phyloP scores from a whole-genome alignment of 1,140 invertebrate species.

The Procambarus clarkii region DNA sequence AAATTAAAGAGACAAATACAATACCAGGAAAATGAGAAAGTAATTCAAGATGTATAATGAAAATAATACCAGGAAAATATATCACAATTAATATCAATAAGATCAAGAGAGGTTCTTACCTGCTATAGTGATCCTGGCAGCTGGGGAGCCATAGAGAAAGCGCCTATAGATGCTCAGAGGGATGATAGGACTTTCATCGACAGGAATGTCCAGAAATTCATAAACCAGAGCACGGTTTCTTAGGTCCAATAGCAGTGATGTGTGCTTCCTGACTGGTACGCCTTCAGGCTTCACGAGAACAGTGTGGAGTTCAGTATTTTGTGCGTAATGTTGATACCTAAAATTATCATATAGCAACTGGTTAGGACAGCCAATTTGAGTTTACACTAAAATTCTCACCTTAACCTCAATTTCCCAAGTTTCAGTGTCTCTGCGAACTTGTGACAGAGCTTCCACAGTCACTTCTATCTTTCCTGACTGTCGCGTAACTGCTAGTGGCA shows the following conservation, averaged over 20 bases:
- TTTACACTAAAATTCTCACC: conserved; percentile 6
- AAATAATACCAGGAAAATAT: too few species aligned
- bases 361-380: too few species aligned
- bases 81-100: not conserved
- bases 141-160: conserved; percentile 79
- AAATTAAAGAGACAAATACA: too few species aligned
- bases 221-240: conserved; percentile 79
- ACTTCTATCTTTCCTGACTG: conserved; percentile 73
- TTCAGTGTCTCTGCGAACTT: conserved; percentile 35
- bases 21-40: too few species aligned
- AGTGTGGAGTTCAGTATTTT: too few species aligned
- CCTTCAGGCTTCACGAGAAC: conserved; percentile 73
- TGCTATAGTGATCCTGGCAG: conserved; percentile 76
- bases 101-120: conserved; percentile 75
- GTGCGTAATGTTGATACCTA: too few species aligned
- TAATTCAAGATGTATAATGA: too few species aligned
- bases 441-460: conserved; percentile 70
- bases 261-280: conserved; percentile 75
- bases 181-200: conserved; percentile 80
- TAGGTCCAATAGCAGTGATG: conserved; percentile 80
- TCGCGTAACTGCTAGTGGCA: conserved; percentile 32
- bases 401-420: conserved; percentile 52
- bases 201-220: conserved; percentile 79
- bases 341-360: too few species aligned
- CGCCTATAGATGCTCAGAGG: conserved; percentile 79